Base-by-base conservation (phyloP, 2,888 invertebrate genomes). In the Xestoiulus laeticollis region DNA sequence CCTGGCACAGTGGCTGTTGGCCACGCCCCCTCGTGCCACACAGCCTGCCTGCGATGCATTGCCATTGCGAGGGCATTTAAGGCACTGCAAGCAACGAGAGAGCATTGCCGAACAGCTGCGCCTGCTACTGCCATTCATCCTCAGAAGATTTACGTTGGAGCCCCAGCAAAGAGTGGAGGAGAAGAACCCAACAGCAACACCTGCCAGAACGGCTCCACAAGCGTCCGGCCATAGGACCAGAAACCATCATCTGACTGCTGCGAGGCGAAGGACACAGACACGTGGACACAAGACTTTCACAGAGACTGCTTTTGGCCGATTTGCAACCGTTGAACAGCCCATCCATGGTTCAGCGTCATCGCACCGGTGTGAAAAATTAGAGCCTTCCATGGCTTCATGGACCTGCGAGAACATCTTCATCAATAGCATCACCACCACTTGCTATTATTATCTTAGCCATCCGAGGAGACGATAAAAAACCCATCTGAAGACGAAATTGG, bases 391-490 rank as follows among this genome's bases (percentile, higher is more conserved):
- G 59, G 59, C 59, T 59, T 59, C 59, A 59, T 59, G 59, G 59
- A 59, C 59, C 22, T 59, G 59, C 59, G n/a, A 22, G 59, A 59
- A 22, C 59, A 59, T n/a, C 59, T n/a, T 59, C 59, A 59, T 59
- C 59, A 59, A 59, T 59, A 59, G 59, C 59, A 59, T 59, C 59
- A 22, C 59, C 59, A 22, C 22, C 59, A 59, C 59, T 59, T 59
- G 59, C 59, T 59, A 22, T 59, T 59, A 59, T 59, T 22, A 59
- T 59, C 59, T 59, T 84, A 84, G 84, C 32, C 84, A 84, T 84
- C 84, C 84, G 38, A 84, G 38, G n/a, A 84, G 84, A 84, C 32
- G 84, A 84, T 84, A 84, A 84, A 38, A 84, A 38, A 38, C 33
- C 38, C 84, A 43, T 85, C 85, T 68, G 26, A 26, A 68, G 68